Evolutionary conservation across 1,140 invertebrate genomes (phyloP), one percentile per base, ranked within the genome.

Genomic region (Aphis craccivora): DNA sequence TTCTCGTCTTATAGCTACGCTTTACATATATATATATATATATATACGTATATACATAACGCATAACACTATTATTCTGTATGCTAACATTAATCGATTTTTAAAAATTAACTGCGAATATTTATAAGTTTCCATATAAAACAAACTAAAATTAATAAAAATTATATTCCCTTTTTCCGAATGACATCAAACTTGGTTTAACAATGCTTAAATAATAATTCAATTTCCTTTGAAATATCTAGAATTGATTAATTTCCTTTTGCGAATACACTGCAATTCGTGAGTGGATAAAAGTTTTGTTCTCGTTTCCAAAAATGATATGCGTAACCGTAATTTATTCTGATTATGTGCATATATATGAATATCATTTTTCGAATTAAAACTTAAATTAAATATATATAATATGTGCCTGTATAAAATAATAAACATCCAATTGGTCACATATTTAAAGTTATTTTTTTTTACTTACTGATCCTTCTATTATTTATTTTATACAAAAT

Each of bases 141-240:
- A 87, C 43, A 20, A 87, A 87, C 2, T n/a, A 51, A 87, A 87
- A 48, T 87, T 51, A 48, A 23, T 48, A 48, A 40, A 22, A 22
- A 45, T n/a, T 87, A 45, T 45, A 5, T n/a, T 87, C 1, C 20
- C 18, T 11, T 30, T 43, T 86, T 83, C 4, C 37, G 40, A 87
- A 35, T 87, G n/a, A 87, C 43, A 48, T 48, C n/a, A 48, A 87
- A 87, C 86, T 48, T 87, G 37, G 45, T 87, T 51, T 87, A 48
- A 87, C n/a, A 84, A 84, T 84, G 83, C 30, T 48, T 51, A n/a
- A 48, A 87, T 51, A 87, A 87, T 87, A 87, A 45, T 48, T 48
- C 11, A 87, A n/a, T 87, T 48, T 48, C 8, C 43, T 51, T 87
- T 87, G 30, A n/a, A 87, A 48, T 87, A 51, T 87, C 86, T 87